Evolutionary conservation across 2,113 vertebrate species (phyloP).

Genomic region (Actenoides hombroni): DNA sequence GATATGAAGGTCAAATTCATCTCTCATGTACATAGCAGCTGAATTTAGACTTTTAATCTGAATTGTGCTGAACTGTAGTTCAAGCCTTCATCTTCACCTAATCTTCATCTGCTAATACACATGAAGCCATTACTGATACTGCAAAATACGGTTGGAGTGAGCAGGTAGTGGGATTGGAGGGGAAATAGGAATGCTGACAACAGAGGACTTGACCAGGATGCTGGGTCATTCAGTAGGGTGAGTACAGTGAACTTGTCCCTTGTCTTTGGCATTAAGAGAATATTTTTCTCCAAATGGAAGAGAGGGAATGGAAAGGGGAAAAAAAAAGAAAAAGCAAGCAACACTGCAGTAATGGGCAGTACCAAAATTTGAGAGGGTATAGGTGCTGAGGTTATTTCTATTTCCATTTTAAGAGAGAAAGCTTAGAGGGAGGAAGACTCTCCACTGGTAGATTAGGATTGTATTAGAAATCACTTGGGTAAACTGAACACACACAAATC

Average conservation of each 20-base stretch:
- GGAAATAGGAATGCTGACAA: neutral
- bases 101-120: neutral
- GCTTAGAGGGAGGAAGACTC: no score
- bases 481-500: no score
- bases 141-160: neutral
- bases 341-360: neutral
- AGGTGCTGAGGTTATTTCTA: neutral
- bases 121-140: neutral
- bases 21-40: neutral
- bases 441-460: no score
- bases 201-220: neutral
- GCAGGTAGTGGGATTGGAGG: neutral
- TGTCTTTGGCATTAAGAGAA: neutral
- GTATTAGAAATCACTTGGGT: no score
- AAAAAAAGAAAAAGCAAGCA: neutral
- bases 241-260: neutral
- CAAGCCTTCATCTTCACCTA: neutral
- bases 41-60: neutral
- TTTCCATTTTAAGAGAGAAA: neutral
- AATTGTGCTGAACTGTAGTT: neutral
- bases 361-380: neutral
- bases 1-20: neutral
- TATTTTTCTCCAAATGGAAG: neutral
- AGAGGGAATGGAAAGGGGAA: no score
- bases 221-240: neutral